Conservation (phyloP, 2,113 vertebrate species). For the Psittacula cyanocephala region DNA sequence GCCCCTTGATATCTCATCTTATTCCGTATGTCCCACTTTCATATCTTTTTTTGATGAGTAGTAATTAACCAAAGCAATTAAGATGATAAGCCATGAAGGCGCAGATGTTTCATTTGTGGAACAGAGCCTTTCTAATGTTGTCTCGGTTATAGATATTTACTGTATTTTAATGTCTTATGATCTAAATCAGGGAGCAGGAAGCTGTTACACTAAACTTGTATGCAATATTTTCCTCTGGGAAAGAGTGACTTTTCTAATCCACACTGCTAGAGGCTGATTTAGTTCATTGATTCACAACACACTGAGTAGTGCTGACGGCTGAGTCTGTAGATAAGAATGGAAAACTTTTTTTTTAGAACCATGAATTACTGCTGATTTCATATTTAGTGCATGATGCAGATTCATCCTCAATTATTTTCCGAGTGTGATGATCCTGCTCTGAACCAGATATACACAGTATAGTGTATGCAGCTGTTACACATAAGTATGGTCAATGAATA, state of each 20-base stretch:
- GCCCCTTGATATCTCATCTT: not conserved
- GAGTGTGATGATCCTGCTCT: constrained; percentile 25
- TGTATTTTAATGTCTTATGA: constrained; percentile 35
- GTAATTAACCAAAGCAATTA: constrained; percentile 69
- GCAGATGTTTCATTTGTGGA: constrained; percentile 50
- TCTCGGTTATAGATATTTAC: constrained; percentile 36
- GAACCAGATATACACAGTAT: not conserved
- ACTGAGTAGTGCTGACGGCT: constrained; percentile 49
- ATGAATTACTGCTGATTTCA: constrained; percentile 69
- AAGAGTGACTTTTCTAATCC: constrained; percentile 47
- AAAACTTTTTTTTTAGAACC: constrained; percentile 56
- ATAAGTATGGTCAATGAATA: not conserved
- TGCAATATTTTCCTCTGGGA: constrained; percentile 45
- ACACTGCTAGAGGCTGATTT: constrained; percentile 49
- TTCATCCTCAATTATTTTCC: constrained; percentile 43
- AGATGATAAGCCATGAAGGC: not conserved
- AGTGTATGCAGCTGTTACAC: constrained; percentile 14
- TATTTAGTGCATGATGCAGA: constrained; percentile 34
- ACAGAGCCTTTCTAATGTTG: constrained; percentile 31
- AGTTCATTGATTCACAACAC: constrained; percentile 61
- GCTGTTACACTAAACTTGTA: constrained; percentile 41
- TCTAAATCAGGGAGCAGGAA: constrained; percentile 58
- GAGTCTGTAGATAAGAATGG: constrained; percentile 33
- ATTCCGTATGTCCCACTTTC: constrained; percentile 34
- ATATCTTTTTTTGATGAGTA: constrained; percentile 43